Evolutionary conservation across 1,140 invertebrate species (phyloP), one percentile per base, ranked within the genome.

Genomic region (Tetramorium simillimum): DNA sequence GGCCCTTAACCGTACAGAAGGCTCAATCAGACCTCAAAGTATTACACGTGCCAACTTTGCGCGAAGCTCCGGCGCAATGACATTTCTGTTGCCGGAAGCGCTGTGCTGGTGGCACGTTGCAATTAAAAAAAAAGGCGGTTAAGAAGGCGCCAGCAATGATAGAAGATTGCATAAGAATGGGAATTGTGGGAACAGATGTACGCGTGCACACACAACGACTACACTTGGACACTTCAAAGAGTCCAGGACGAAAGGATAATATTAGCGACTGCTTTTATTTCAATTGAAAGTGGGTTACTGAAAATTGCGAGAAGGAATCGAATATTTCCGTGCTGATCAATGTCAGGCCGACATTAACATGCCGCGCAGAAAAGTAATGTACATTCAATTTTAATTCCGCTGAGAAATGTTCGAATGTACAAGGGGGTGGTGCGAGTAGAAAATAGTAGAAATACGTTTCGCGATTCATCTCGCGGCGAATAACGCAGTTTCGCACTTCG

Each of bases 1-100:
- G 24, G 88, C 46, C 46, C n/a, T 24, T 46, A 46, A 53, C 73
- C 70, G 43, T 28, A 60, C 70, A 86, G 84, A 85, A 89, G 78
- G 89, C 85, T 90, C 89, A 90, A 90, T 90, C 89, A 90, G 87
- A 90, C 88, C 85, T 90, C 88, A 90, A 90, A 90, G 89, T 87
- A 89, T 89, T 87, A 56, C 46, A 67, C n/a, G 86, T 56, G 56
- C 46, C 63, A 60, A 73, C 58, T 69, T 49, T 49, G 85, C 60
- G 21, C 40, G 12, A 82, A 16, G 72, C 40, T 46, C 37, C 60
- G 49, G 77, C 6, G 24, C 24, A 53, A 63, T n/a, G 14, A n/a
- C 21, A 56, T 82, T 58, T 24, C 65, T n/a, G 37, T 58, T 18
- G 63, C n/a, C 40, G 67, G 49, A 75, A 73, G 3, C 18, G 21